These are phyloP conservation scores for Percina caprodes DNA, from an alignment of 2,113 vertebrate genomes.

Conservation along the genomic window DNA sequence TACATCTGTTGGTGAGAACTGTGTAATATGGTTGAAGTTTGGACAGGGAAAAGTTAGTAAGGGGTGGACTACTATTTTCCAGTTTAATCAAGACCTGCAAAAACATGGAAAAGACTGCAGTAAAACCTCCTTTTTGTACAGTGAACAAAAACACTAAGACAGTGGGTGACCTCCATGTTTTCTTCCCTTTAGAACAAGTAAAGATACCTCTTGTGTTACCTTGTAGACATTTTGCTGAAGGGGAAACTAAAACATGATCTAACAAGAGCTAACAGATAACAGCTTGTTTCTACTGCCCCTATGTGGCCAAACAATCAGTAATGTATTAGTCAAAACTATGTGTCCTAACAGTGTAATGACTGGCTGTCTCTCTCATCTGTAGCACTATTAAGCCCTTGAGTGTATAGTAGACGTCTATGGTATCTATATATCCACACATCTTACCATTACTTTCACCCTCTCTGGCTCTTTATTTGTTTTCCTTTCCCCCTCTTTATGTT, in stretches of 20 bases:
- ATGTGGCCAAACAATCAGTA: too few relatives aligned
- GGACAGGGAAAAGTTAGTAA: too few relatives aligned
- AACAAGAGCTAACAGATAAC: not conserved
- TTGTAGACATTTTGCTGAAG: conserved; percentile 1
- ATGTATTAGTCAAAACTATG: not conserved
- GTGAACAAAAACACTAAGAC: not conserved
- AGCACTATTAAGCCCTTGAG: not conserved
- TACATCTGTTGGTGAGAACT: too few relatives aligned
- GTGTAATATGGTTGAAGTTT: too few relatives aligned
- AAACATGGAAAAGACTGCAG: not conserved
- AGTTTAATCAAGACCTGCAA: too few relatives aligned
- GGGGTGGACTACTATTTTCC: too few relatives aligned
- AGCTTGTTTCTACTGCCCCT: too few relatives aligned
- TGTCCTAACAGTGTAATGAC: not conserved
- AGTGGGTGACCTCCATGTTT: not conserved
- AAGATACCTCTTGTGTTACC: not conserved
- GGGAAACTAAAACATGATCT: conserved; percentile 15
- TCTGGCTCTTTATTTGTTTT: not conserved
- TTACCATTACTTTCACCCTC: not conserved
- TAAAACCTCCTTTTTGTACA: not conserved
- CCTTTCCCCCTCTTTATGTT: conserved; percentile 9
- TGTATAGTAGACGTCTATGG: not conserved
- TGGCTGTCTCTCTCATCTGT: not conserved
- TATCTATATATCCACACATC: not conserved
- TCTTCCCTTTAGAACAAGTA: not conserved